phyloP scores from a whole-genome alignment of 30 jellyfish, hydroid and myxozoan species.

The Cassiopea xamachana region DNA sequence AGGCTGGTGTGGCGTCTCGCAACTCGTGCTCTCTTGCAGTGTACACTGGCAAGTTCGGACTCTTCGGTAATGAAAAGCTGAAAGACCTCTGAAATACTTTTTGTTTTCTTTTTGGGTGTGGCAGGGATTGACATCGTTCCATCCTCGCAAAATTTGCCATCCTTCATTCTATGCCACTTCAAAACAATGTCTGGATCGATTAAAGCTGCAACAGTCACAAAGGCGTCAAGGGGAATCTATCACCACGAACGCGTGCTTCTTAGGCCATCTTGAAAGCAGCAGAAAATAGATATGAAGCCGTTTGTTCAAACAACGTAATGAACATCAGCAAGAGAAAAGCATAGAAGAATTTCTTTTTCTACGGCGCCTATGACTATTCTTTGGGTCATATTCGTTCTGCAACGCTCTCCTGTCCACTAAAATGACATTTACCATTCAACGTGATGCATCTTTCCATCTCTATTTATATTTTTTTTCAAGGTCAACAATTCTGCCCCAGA shows the following conservation, averaged over 20 bases:
- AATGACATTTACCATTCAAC: no score
- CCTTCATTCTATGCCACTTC: neutral
- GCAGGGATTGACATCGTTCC: slow-evolving; percentile 13
- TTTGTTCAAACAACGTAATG: neutral
- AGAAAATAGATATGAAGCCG: neutral
- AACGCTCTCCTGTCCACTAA: neutral
- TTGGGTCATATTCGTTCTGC: neutral
- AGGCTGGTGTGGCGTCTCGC: neutral
- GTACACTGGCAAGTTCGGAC: neutral
- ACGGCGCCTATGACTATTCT: neutral
- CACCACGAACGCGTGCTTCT: neutral
- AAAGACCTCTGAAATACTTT: slow-evolving; percentile 10
- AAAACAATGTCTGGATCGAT: neutral
- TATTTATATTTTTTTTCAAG: neutral
- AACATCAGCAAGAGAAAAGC: neutral
- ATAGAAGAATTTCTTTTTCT: neutral
- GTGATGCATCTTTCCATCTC: neutral
- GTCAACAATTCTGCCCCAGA: slow-evolving; percentile 19
- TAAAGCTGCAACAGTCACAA: no score
- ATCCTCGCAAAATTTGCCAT: slow-evolving; percentile 6
- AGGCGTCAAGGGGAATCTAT: neutral
- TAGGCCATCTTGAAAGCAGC: neutral
- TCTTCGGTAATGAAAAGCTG: slow-evolving; percentile 26
- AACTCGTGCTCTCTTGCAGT: neutral
- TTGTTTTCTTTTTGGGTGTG: slow-evolving; percentile 20